phyloP scores from a whole-genome alignment of 2,797 vertebrate genomes.

The Podargus strigoides region DNA sequence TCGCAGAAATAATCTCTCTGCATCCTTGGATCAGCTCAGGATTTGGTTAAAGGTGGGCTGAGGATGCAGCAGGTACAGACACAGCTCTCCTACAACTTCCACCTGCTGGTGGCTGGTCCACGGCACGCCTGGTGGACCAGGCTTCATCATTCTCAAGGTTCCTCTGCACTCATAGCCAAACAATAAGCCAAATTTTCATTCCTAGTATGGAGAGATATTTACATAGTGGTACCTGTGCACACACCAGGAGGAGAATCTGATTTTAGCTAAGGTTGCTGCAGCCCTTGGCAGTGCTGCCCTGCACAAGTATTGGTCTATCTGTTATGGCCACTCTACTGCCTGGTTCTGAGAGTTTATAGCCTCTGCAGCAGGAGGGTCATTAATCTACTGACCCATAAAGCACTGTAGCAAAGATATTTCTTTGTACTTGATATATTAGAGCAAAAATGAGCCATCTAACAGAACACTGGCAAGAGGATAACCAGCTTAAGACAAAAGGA shows the following conservation, averaged over 20 bases:
- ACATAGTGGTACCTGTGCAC: neutral
- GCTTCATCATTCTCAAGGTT: neutral
- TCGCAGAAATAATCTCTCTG: neutral
- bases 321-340: neutral
- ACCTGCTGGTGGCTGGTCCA: neutral
- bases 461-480: neutral
- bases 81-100: neutral
- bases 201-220: neutral
- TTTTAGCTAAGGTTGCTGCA: neutral
- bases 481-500: neutral
- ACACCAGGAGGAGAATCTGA: neutral
- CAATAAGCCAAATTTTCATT: neutral
- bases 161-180: neutral
- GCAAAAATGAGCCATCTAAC: neutral
- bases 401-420: neutral
- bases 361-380: neutral
- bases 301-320: neutral
- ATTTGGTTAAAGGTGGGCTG: neutral
- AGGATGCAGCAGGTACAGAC: neutral
- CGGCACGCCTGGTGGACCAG: rapidly evolving
- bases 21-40: neutral
- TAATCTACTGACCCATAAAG: constrained; percentile 24
- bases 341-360: neutral
- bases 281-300: neutral
- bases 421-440: neutral